These are phyloP conservation scores for Drosophila pseudoobscura DNA, from an alignment of 1,140 invertebrate species.

Conservation along the genomic window DNA sequence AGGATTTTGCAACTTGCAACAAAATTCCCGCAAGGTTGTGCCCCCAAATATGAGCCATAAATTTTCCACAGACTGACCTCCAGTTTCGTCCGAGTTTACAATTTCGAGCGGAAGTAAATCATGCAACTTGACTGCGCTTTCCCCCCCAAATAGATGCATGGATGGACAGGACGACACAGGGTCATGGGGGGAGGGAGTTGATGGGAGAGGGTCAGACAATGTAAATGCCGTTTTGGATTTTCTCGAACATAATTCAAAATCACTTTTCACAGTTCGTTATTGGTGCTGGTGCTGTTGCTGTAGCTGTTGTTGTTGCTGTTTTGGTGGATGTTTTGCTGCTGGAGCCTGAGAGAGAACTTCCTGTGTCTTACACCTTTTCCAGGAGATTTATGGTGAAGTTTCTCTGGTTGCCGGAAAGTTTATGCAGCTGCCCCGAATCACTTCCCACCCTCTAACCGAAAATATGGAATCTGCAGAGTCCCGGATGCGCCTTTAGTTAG, in stretches of 20 bases:
- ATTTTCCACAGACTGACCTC: constrained; percentile 53
- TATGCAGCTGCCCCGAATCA: background rate
- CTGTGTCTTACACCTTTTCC: constrained; percentile 50
- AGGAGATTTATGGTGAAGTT: constrained; percentile 44
- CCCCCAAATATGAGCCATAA: constrained; percentile 37
- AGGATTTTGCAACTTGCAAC: constrained; percentile 33
- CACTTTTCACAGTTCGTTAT: constrained; percentile 60
- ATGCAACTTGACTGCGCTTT: constrained; percentile 66
- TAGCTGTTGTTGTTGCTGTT: constrained; percentile 42
- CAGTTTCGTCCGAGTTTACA: constrained; percentile 28
- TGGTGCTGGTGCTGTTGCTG: constrained; percentile 24
- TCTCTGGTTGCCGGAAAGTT: constrained; percentile 27
- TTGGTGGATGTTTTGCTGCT: constrained; percentile 24
- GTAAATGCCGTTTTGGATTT: constrained; percentile 61
- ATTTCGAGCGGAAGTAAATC: constrained; percentile 64
- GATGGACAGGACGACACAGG: background rate
- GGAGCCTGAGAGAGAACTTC: constrained; percentile 25
- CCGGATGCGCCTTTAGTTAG: constrained; percentile 29
- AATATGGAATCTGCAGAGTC: constrained; percentile 26
- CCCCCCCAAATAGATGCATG: constrained; percentile 41
- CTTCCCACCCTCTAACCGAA: background rate
- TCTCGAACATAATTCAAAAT: constrained; percentile 79
- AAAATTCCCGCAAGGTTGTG: constrained; percentile 17
- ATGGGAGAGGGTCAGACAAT: constrained; percentile 7
- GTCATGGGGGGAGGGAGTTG: background rate